phyloP scores from a whole-genome alignment of 2,797 vertebrate genomes.

The Cyprinodon diabolis region DNA sequence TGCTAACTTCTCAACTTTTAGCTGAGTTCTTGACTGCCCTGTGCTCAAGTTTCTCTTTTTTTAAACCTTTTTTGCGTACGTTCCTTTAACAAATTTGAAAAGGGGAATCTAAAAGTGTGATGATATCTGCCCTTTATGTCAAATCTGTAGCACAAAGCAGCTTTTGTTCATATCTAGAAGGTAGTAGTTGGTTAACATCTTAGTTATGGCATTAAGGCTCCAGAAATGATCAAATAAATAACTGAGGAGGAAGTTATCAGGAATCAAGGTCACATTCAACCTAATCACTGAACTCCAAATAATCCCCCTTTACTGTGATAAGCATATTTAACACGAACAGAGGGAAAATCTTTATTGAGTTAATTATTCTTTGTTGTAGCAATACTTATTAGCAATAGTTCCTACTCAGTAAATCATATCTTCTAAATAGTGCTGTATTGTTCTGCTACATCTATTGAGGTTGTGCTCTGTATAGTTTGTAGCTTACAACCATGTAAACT shows the following conservation, averaged over 20 bases:
- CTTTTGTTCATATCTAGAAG: background rate
- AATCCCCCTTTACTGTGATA: background rate
- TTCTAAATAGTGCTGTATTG: background rate
- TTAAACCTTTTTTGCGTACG: background rate
- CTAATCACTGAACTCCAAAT: background rate
- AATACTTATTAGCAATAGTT: background rate
- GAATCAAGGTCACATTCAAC: background rate
- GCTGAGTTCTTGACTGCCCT: background rate
- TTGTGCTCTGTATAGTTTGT: background rate
- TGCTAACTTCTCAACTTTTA: background rate
- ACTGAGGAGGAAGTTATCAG: background rate
- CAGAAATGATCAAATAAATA: background rate
- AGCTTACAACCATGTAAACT: background rate
- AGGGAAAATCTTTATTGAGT: background rate
- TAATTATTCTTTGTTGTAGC: background rate
- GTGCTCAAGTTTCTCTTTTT: background rate
- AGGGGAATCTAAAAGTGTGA: background rate
- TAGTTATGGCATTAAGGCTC: background rate
- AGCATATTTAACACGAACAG: background rate
- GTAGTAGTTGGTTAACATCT: background rate
- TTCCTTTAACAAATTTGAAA: background rate
- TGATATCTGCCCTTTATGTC: conserved; percentile 27
- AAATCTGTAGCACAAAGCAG: background rate
- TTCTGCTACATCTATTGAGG: background rate
- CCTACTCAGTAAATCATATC: background rate